These are phyloP conservation scores for Brevimyrus niger DNA, from an alignment of 2,113 vertebrate species.

Conservation along the genomic window DNA sequence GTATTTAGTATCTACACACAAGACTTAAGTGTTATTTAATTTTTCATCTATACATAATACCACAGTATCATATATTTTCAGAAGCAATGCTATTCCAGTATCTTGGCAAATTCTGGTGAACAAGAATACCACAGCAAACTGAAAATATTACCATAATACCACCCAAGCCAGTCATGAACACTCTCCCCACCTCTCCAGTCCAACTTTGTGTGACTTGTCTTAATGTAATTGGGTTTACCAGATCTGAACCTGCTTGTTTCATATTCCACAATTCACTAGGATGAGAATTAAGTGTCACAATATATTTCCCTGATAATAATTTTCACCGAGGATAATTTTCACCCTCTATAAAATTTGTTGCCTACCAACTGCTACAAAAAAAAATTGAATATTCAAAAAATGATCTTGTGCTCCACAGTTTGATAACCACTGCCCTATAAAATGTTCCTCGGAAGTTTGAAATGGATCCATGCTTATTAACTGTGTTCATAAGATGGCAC, in stretches of 20 bases:
- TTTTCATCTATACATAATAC: not conserved
- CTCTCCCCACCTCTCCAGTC: not conserved
- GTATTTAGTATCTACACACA: too few relatives aligned
- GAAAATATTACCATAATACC: not conserved
- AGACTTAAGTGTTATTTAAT: not conserved
- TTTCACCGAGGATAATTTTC: not conserved
- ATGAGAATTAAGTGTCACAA: too few relatives aligned
- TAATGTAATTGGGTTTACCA: not conserved
- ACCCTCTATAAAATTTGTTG: not conserved
- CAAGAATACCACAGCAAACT: not conserved
- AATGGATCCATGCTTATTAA: too few relatives aligned
- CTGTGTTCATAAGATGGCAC: too few relatives aligned
- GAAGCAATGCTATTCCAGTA: not conserved
- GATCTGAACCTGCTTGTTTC: not conserved
- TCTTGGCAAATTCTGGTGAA: not conserved
- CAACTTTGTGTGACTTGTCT: not conserved
- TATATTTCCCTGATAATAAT: too few relatives aligned
- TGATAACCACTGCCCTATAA: not conserved
- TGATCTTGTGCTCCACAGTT: not conserved
- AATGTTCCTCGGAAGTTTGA: not conserved
- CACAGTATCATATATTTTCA: not conserved
- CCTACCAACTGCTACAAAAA: not conserved
- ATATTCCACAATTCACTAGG: too few relatives aligned
- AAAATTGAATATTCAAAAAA: not conserved
- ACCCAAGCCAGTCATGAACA: not conserved